Evolutionary conservation across 2,888 invertebrate species (phyloP), one percentile per base, ranked within the genome.

Genomic region (Theretra japonica): DNA sequence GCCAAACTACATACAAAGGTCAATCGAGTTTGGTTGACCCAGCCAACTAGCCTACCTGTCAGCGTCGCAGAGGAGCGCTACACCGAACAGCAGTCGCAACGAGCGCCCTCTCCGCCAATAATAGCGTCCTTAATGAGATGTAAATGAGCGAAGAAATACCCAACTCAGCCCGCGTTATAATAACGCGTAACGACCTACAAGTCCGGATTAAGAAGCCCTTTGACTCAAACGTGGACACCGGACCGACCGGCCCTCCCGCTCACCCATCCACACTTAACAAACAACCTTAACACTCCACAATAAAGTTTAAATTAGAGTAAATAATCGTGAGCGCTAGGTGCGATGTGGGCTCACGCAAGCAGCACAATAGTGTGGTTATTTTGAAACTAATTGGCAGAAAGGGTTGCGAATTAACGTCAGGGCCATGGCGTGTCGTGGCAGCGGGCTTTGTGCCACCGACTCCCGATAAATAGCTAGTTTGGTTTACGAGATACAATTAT

Each of bases 171-270:
- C 90, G 92, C 89, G 93, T 94, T 94, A 94, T 94, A 93, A 94
- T 94, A 94, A 94, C 93, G 91, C 94, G 93, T 94, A 94, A 94
- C 94, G 92, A 94, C 94, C 93, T 93, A 94, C 93, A 93, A 94
- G 93, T 89, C 94, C 88, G 94, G 94, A 94, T 95, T 95, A 94
- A 93, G 95, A 95, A 95, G 92, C 94, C 95, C 90, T 92, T 93
- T 92, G 93, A 93, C 93, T 94, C 92, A 91, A 91, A 91, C 90
- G 91, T 91, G 76, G 75, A 76, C 86, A 87, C 86, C 84, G 85
- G 82, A 85, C 87, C 86, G 88, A 88, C 85, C 89, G 82, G 83
- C 86, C 91, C 82, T 87, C 86, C 83, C 81, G 85, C 82, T 75
- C 78, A 75, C 62, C 4, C 23, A 62, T 73, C 70, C 72, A 71